Percentiles rank a stretch among this genome's conserved stretches.
Conservation (phyloP, 1,140 invertebrate species). For the Gryon sp. region DNA sequence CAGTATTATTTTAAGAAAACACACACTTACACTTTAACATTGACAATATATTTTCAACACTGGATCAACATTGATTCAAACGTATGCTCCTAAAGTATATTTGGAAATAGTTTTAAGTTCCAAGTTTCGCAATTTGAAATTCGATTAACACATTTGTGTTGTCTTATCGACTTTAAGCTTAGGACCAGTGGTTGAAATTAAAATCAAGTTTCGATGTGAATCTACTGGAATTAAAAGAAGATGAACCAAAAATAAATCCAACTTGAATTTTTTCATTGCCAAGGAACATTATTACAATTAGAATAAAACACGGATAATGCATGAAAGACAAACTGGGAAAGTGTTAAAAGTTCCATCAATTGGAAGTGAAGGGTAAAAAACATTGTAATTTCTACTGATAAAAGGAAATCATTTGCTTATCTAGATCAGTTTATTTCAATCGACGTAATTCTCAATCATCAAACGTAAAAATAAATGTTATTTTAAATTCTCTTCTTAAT, state of each 20-base stretch:
- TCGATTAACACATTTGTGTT: conserved; percentile 20
- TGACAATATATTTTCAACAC: too few relatives aligned
- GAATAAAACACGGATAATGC: neutral
- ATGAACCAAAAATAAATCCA: neutral
- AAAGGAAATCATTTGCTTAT: neutral
- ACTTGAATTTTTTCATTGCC: too few relatives aligned
- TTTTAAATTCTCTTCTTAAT: neutral
- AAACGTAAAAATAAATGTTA: neutral
- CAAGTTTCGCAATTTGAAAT: conserved; percentile 2
- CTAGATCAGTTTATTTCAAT: neutral
- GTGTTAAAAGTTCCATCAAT: too few relatives aligned
- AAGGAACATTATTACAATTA: neutral
- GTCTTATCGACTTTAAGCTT: conserved; percentile 6
- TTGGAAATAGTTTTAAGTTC: neutral
- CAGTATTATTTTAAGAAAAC: too few relatives aligned
- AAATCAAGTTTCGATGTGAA: conserved; percentile 3
- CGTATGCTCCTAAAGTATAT: too few relatives aligned
- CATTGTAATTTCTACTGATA: too few relatives aligned
- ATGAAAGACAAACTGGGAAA: too few relatives aligned
- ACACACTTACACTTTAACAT: too few relatives aligned
- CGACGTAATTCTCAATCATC: neutral
- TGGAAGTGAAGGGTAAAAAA: too few relatives aligned
- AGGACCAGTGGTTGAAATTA: neutral
- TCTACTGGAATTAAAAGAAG: conserved; percentile 6
- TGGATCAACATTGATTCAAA: too few relatives aligned